A percentile compares a stretch with the other conserved stretches of the same genome.
phyloP scores from a whole-genome alignment of 2,113 vertebrate genomes.

The Eonycteris spelaea region DNA sequence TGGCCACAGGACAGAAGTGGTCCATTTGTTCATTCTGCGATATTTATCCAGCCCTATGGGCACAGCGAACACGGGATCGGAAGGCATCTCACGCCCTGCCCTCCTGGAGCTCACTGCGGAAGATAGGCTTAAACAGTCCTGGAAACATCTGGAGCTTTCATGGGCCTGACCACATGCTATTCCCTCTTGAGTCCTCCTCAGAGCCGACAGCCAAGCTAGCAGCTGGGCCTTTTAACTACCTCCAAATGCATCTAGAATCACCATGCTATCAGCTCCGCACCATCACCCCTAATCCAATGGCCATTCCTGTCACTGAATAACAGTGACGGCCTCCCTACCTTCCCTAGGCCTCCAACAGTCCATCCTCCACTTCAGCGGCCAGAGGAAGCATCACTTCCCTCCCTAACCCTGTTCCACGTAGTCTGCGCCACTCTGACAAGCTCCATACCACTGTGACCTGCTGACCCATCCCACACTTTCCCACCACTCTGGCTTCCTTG shows the following conservation, averaged over 20 bases:
- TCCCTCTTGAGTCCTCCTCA: neutral
- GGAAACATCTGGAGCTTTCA: neutral
- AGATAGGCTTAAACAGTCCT: too few species aligned
- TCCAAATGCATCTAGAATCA: neutral
- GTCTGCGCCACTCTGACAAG: neutral
- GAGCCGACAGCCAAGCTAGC: neutral
- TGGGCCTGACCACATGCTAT: neutral
- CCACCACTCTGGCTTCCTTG: neutral
- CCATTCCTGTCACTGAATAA: neutral
- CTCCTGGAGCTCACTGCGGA: too few species aligned
- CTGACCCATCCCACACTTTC: neutral
- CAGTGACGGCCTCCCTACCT: neutral
- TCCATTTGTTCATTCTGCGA: rapidly evolving
- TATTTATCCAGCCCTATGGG: neutral
- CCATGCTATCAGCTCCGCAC: neutral
- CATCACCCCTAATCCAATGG: neutral
- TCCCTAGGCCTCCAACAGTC: too few species aligned
- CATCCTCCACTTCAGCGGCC: neutral
- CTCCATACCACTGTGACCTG: rapidly evolving
- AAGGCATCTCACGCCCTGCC: rapidly evolving
- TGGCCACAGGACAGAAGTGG: neutral
- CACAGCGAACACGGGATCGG: rapidly evolving
- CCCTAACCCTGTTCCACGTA: neutral
- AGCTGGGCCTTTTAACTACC: neutral
- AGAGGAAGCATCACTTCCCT: neutral